Conservation (phyloP, 2,113 vertebrate genomes). For the Podarcis cretensis region DNA sequence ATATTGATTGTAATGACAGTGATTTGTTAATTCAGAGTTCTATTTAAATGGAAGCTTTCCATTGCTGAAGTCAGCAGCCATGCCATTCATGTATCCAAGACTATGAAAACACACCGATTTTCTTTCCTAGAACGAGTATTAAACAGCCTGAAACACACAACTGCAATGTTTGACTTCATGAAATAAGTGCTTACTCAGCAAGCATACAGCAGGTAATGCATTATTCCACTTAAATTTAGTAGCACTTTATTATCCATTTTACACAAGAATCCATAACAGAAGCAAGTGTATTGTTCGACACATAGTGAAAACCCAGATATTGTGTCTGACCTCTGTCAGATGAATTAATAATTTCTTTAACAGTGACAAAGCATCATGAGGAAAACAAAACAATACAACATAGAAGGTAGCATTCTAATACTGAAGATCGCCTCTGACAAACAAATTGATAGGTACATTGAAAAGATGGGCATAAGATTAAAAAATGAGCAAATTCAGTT, state of each 20-base stretch:
- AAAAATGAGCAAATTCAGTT: neutral
- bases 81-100: conserved; percentile 23
- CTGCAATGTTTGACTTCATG: conserved; percentile 11
- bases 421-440: neutral
- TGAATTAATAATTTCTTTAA: conserved; percentile 49
- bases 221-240: conserved; percentile 48
- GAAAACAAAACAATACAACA: conserved; percentile 32
- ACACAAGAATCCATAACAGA: conserved; percentile 19
- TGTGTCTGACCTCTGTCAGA: conserved; percentile 46
- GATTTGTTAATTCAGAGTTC: conserved; percentile 33
- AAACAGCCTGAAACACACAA: conserved; percentile 42
- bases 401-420: conserved; percentile 12
- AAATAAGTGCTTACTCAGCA: conserved; percentile 55
- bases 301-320: conserved; percentile 37
- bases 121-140: conserved; percentile 32
- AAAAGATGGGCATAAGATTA: neutral
- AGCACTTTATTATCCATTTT: conserved; percentile 61
- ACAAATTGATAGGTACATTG: neutral
- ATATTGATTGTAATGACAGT: conserved; percentile 39
- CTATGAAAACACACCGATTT: conserved; percentile 23
- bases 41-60: conserved; percentile 34
- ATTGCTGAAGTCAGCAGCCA: conserved; percentile 44
- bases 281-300: conserved; percentile 24
- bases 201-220: conserved; percentile 46
- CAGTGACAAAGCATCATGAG: conserved; percentile 38